Percentiles rank a stretch among this genome's conserved stretches.
These are phyloP conservation scores for Philotrypesis tridentata DNA, from an alignment of 1,140 invertebrate species.

Conservation along the genomic window DNA sequence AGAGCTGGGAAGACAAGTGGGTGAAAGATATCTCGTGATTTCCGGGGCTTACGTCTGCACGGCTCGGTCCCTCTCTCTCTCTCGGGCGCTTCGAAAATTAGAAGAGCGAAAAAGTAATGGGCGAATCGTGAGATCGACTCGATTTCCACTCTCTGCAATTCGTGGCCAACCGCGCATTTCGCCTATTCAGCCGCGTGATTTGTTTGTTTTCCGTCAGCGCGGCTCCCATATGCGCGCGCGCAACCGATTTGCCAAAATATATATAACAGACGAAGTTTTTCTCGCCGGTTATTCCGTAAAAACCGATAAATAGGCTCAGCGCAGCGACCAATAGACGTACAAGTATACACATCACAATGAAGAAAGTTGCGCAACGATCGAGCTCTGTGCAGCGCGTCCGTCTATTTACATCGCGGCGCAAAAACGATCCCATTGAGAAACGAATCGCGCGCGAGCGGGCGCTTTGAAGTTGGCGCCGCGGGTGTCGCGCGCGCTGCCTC, in stretches of 20 bases:
- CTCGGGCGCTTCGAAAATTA: background rate
- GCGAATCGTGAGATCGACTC: constrained; percentile 8
- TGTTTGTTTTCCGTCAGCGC: background rate
- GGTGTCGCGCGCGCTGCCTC: constrained; percentile 60
- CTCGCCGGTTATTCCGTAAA: too few relatives aligned
- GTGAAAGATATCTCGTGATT: constrained; percentile 47
- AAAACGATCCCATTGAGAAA: constrained; percentile 30
- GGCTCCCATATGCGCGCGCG: too few relatives aligned
- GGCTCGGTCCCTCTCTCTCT: too few relatives aligned
- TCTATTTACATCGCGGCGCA: constrained; percentile 6
- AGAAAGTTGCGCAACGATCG: background rate
- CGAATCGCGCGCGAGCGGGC: background rate
- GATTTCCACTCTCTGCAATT: background rate
- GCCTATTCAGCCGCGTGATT: background rate
- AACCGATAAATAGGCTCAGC: background rate
- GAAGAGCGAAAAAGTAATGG: constrained; percentile 9
- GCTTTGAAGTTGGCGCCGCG: constrained; percentile 64
- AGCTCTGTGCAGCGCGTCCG: background rate
- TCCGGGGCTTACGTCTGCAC: constrained; percentile 21
- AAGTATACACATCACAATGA: background rate
- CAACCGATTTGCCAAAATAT: too few relatives aligned
- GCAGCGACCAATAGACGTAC: too few relatives aligned
- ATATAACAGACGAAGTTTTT: too few relatives aligned
- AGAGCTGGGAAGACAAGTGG: constrained; percentile 21
- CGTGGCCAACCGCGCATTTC: background rate